phyloP scores from a whole-genome alignment of 2,888 invertebrate species.

The Opisthograptis luteolata region DNA sequence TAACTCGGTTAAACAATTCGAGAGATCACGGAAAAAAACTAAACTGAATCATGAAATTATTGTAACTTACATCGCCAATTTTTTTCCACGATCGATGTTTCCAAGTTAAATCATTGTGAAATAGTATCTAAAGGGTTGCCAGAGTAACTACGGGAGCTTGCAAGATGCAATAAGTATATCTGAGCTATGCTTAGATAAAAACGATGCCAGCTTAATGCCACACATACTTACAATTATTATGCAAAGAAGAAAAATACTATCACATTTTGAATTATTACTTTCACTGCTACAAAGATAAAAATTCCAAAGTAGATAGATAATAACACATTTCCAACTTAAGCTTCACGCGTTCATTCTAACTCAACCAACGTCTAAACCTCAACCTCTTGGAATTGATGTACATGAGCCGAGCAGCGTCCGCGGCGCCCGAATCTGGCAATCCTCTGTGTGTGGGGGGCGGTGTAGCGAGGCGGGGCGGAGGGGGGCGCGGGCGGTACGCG shows the following conservation, averaged over 20 bases:
- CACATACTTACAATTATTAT: no score
- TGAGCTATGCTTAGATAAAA: not conserved
- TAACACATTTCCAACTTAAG: not conserved
- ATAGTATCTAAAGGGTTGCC: constrained; percentile 53
- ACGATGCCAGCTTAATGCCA: not conserved
- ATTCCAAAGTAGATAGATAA: constrained; percentile 1
- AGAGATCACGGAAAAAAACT: not conserved
- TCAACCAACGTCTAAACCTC: not conserved
- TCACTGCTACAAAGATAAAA: not conserved
- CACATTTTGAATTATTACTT: no score
- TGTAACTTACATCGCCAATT: no score
- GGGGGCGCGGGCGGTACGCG: constrained; percentile 57
- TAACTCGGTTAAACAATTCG: constrained; percentile 49
- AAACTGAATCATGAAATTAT: not conserved
- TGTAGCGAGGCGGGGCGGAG: constrained; percentile 56
- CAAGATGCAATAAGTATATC: constrained; percentile 12
- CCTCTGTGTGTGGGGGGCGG: constrained; percentile 58
- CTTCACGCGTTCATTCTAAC: not conserved
- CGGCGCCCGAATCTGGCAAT: constrained; percentile 59
- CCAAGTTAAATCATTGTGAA: constrained; percentile 62
- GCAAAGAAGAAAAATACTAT: no score
- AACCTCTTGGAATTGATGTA: not conserved
- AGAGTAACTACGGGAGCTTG: constrained; percentile 49
- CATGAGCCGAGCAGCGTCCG: constrained; percentile 23
- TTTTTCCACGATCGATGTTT: constrained; percentile 17